A percentile compares a stretch with the other conserved stretches of the same genome.
phyloP scores from a whole-genome alignment of 2,113 vertebrate species.

The Lophura nycthemera region DNA sequence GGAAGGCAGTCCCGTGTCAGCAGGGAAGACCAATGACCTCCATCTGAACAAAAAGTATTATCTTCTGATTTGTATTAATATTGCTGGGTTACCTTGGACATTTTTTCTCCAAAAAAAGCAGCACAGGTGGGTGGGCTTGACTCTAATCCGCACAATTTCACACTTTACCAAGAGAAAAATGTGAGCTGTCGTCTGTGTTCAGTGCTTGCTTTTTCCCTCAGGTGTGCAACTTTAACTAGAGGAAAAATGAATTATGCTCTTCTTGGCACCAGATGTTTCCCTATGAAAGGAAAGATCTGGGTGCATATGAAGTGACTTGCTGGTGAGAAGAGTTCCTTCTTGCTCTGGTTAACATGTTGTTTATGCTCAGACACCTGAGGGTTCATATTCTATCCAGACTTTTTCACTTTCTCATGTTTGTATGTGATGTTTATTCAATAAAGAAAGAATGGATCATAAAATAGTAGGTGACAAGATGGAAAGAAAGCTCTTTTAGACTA shows the following conservation, averaged over 20 bases:
- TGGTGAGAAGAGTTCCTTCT: neutral
- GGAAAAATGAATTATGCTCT: constrained; percentile 10
- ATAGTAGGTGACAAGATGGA: neutral
- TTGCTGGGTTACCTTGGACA: neutral
- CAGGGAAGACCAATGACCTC: neutral
- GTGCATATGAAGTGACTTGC: neutral
- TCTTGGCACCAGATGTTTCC: constrained; percentile 50
- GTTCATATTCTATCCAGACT: neutral
- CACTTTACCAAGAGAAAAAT: neutral
- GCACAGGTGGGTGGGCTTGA: neutral
- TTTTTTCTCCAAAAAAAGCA: neutral
- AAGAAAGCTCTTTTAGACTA: neutral
- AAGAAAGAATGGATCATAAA: neutral
- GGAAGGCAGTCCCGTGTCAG: neutral
- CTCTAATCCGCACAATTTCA: neutral
- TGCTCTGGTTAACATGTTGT: neutral
- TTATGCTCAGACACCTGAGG: constrained; percentile 34
- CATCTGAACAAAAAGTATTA: neutral
- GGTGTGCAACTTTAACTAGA: constrained; percentile 54
- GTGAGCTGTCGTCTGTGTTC: constrained; percentile 41
- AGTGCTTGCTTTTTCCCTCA: neutral
- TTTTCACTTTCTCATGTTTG: neutral
- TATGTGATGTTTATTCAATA: neutral
- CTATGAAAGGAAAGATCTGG: constrained; percentile 13
- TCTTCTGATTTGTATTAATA: neutral